Percentiles rank a stretch among this genome's conserved stretches.
Evolutionary conservation across 2,888 invertebrate genomes (phyloP).

Genomic region (Himalopsyche japonica): DNA sequence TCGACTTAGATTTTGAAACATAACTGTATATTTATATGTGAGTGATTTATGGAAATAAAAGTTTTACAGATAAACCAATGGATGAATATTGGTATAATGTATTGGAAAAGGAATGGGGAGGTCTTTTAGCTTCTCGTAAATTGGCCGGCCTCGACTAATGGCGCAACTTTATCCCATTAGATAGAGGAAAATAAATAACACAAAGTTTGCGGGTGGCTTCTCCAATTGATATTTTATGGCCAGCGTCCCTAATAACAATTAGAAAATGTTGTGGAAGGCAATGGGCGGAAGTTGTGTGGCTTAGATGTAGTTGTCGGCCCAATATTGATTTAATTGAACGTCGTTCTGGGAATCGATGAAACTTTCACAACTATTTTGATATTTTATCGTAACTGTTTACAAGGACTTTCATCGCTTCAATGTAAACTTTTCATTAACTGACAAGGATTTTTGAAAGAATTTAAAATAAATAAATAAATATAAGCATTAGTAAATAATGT

Average conservation of each 20-base stretch:
- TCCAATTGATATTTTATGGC: conserved; percentile 32
- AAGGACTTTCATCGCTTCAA: neutral
- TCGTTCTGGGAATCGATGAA: neutral
- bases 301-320: neutral
- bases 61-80: neutral
- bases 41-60: too few relatives aligned
- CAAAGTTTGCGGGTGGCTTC: conserved; percentile 23
- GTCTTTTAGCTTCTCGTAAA: conserved; percentile 10
- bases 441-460: too few relatives aligned
- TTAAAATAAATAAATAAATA: too few relatives aligned
- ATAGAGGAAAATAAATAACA: conserved; percentile 37
- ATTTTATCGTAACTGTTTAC: neutral
- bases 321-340: conserved; percentile 2
- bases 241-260: conserved; percentile 31
- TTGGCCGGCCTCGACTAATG: conserved; percentile 38
- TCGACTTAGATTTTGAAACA: too few relatives aligned
- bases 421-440: neutral
- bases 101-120: neutral
- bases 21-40: too few relatives aligned
- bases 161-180: conserved; percentile 33
- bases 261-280: conserved; percentile 21
- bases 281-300: conserved; percentile 11
- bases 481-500: too few relatives aligned
- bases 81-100: neutral
- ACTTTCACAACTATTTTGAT: neutral